Percentiles rank a stretch among this genome's conserved stretches.
phyloP scores from a whole-genome alignment of 37 sponge, comb jelly and placozoan genomes.

The Chondrilla cf. caribensis region DNA sequence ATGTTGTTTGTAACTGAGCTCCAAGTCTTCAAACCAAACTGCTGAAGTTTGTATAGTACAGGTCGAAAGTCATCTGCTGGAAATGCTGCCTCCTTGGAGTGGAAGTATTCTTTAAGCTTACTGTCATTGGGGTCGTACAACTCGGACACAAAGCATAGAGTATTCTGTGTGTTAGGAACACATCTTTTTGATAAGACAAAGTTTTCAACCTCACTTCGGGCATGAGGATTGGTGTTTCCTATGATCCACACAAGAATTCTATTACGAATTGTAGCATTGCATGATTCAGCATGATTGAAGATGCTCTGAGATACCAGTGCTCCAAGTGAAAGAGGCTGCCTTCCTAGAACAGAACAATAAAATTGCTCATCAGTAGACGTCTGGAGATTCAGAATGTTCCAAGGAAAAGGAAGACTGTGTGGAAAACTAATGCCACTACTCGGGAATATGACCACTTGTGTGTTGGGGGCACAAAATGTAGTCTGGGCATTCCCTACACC shows the following conservation, averaged over 20 bases:
- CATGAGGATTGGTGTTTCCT: neutral
- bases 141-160: neutral
- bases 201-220: neutral
- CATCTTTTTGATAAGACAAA: too few species aligned
- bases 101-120: slow-evolving; percentile 33
- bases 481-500: slow-evolving; percentile 19
- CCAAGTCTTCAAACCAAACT: slow-evolving; percentile 50
- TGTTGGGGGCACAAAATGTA: neutral
- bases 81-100: slow-evolving; percentile 9
- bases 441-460: neutral
- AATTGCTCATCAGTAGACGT: neutral
- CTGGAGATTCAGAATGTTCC: slow-evolving; percentile 7
- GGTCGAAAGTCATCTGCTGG: slow-evolving; percentile 28
- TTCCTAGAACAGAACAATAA: neutral
- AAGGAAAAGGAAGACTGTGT: slow-evolving; percentile 20
- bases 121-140: slow-evolving; percentile 40
- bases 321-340: neutral
- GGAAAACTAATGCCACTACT: slow-evolving; percentile 1
- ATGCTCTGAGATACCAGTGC: slow-evolving; percentile 21
- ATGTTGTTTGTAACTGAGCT: neutral
- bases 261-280: slow-evolving; percentile 12
- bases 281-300: neutral
- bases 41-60: slow-evolving; percentile 5
- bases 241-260: slow-evolving; percentile 40
- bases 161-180: neutral